Conservation (phyloP, 1,140 invertebrate species). For the Periplaneta americana region DNA sequence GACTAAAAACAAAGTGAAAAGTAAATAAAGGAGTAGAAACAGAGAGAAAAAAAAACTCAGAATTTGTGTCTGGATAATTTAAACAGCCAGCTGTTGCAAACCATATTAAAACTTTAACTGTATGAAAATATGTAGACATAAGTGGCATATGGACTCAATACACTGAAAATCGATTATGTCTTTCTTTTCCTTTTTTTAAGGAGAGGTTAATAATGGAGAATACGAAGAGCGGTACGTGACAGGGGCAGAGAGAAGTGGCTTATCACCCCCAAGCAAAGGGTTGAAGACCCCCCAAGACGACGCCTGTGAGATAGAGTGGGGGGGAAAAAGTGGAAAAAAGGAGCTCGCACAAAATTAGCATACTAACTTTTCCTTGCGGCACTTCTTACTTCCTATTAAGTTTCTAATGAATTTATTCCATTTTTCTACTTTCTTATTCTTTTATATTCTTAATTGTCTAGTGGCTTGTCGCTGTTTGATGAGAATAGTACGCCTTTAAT, state of each 20-base stretch:
- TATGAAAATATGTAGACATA: too few species aligned
- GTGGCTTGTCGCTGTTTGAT: background rate
- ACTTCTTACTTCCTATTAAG: background rate
- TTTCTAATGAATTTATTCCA: background rate
- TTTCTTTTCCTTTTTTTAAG: background rate
- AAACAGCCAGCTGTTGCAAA: too few species aligned
- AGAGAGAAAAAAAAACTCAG: too few species aligned
- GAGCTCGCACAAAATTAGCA: background rate
- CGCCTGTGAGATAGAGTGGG: too few species aligned
- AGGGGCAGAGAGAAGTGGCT: background rate
- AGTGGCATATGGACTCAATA: background rate
- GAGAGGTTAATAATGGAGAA: background rate
- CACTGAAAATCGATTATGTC: background rate
- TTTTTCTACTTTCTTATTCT: background rate
- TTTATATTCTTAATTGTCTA: background rate
- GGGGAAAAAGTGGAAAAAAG: background rate
- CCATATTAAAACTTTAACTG: too few species aligned
- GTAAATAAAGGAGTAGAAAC: too few species aligned
- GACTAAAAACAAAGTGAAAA: too few species aligned
- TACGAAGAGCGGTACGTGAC: background rate
- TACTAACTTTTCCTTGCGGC: background rate
- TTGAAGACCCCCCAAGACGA: background rate
- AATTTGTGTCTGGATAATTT: too few species aligned
- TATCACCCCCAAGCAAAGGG: background rate
- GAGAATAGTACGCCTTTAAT: too few species aligned